These are phyloP conservation scores for Piprites chloris DNA, from an alignment of 2,113 vertebrate species.

Conservation along the genomic window DNA sequence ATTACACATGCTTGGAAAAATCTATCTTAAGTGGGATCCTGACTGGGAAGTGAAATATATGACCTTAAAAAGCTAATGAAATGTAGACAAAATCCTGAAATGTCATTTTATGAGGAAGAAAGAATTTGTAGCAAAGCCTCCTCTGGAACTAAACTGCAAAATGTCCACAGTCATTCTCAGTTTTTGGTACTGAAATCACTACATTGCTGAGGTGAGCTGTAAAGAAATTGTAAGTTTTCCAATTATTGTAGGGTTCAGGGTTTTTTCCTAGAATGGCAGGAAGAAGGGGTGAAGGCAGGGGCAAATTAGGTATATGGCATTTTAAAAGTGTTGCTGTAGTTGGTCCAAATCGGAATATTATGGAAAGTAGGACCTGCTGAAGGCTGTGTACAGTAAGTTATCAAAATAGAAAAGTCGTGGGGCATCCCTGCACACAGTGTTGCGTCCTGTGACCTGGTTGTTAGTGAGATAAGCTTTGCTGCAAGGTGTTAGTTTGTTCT, in stretches of 20 bases:
- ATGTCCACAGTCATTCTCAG: background rate
- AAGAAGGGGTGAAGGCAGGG: background rate
- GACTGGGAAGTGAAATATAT: background rate
- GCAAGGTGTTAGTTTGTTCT: background rate
- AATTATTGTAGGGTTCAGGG: rapidly evolving
- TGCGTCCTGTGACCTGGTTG: background rate
- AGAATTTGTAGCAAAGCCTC: background rate
- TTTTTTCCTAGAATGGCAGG: background rate
- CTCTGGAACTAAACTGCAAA: background rate
- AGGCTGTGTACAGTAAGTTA: background rate
- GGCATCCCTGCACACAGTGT: background rate
- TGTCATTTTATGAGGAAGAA: background rate
- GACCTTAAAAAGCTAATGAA: background rate
- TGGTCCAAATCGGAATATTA: background rate
- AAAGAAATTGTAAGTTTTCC: background rate
- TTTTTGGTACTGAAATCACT: background rate
- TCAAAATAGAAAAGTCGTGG: background rate
- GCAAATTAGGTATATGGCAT: background rate
- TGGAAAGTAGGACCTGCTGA: background rate
- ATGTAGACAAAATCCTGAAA: background rate
- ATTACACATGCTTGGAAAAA: background rate
- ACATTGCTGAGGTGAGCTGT: background rate
- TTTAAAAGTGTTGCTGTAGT: background rate
- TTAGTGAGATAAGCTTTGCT: background rate
- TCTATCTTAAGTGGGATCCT: background rate